These are phyloP conservation scores for Scyliorhinus canicula DNA, from an alignment of 2,797 vertebrate species.

Conservation along the genomic window DNA sequence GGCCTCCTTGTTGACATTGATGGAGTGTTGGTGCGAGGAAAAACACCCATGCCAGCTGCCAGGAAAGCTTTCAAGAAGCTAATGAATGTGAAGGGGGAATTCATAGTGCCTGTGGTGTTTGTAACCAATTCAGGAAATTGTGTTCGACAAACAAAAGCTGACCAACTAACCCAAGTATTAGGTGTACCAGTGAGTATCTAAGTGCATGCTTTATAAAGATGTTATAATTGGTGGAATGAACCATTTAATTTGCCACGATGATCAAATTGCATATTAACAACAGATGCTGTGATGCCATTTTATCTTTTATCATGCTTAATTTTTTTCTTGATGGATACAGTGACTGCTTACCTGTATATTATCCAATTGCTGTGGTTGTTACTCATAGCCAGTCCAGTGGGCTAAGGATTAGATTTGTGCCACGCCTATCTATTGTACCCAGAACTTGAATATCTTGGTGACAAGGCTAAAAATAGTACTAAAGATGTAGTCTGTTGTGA, in stretches of 20 bases:
- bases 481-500: background rate
- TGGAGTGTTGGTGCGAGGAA: constrained; percentile 75
- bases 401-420: background rate
- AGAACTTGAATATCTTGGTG: background rate
- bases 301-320: background rate
- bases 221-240: background rate
- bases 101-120: constrained; percentile 76
- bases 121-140: constrained; percentile 84
- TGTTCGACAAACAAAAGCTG: constrained; percentile 71
- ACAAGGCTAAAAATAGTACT: background rate
- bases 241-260: background rate
- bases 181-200: constrained; percentile 68
- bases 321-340: background rate
- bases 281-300: background rate
- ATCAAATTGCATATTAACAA: background rate
- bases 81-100: constrained; percentile 63
- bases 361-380: background rate
- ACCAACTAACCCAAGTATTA: constrained; percentile 72
- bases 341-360: background rate
- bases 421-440: background rate
- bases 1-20: constrained; percentile 82
- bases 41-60: constrained; percentile 70
- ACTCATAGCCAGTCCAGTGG: background rate
- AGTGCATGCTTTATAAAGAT: background rate
- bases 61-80: constrained; percentile 71